phyloP scores from a whole-genome alignment of 1,140 invertebrate species.

The Pteromalus puparum region DNA sequence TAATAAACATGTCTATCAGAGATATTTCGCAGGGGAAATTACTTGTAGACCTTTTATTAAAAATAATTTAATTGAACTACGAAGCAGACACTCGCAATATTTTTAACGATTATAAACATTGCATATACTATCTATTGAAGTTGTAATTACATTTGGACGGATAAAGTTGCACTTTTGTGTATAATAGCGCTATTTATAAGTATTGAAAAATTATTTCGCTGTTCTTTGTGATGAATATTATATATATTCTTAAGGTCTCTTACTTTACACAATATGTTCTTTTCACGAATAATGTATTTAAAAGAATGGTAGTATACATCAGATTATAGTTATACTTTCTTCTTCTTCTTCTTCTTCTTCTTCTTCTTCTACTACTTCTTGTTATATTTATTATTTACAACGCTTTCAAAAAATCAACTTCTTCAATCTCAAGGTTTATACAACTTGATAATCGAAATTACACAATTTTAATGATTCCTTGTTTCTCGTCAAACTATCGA shows the following conservation, averaged over 20 bases:
- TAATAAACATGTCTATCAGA: constrained; percentile 52
- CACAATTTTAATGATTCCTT: not conserved
- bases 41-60: constrained; percentile 56
- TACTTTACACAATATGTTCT: too few relatives aligned
- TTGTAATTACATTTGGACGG: constrained; percentile 41
- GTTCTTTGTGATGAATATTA: not conserved
- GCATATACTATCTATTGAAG: not conserved
- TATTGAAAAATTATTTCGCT: not conserved
- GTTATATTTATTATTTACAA: not conserved
- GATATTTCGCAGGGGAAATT: constrained; percentile 61
- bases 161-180: not conserved
- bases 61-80: constrained; percentile 16
- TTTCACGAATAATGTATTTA: too few relatives aligned
- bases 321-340: too few relatives aligned
- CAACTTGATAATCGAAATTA: not conserved
- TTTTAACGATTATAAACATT: not conserved
- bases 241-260: too few relatives aligned
- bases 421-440: not conserved
- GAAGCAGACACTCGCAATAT: not conserved
- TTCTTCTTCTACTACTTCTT: too few relatives aligned
- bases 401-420: not conserved
- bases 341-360: too few relatives aligned
- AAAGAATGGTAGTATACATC: too few relatives aligned
- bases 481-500: not conserved
- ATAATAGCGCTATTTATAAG: not conserved